Evolutionary conservation across 2,113 vertebrate species (phyloP).

Genomic region (Hipposideros armiger): DNA sequence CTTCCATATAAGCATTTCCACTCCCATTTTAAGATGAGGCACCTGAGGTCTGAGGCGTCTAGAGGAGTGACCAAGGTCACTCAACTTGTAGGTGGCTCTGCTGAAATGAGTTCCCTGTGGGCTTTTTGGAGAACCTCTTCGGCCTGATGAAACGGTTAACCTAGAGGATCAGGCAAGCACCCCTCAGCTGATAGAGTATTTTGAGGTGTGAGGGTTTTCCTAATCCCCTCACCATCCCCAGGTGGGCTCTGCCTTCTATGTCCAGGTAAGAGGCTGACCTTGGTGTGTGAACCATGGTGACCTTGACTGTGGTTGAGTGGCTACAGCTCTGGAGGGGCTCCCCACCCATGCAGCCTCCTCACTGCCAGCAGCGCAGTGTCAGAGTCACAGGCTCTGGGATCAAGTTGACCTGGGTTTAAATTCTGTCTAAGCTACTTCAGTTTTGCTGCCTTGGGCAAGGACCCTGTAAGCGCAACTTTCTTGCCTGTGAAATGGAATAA

Average conservation of each 20-base stretch:
- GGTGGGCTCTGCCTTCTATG: neutral
- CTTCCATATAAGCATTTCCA: neutral
- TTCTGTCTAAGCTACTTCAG: neutral
- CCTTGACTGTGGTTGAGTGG: neutral
- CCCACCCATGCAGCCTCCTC: neutral
- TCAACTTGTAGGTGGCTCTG: neutral
- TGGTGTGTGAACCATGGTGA: neutral
- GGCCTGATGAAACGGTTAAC: neutral
- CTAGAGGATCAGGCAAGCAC: neutral
- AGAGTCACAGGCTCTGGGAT: neutral
- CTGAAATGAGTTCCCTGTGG: neutral
- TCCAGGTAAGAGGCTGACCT: neutral
- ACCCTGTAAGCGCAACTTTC: neutral
- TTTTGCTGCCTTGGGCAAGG: neutral
- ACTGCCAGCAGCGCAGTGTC: neutral
- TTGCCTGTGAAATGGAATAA: neutral
- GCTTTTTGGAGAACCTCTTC: neutral
- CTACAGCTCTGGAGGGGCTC: neutral
- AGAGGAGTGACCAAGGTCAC: neutral
- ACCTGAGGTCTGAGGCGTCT: neutral
- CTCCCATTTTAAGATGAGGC: neutral
- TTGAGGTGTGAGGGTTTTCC: neutral
- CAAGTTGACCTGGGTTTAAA: neutral
- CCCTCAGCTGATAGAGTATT: neutral
- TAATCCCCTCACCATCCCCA: neutral